Evolutionary conservation across 53 echinoderm and acorn worm species (phyloP).

Genomic region (Paracentrotus lividus): DNA sequence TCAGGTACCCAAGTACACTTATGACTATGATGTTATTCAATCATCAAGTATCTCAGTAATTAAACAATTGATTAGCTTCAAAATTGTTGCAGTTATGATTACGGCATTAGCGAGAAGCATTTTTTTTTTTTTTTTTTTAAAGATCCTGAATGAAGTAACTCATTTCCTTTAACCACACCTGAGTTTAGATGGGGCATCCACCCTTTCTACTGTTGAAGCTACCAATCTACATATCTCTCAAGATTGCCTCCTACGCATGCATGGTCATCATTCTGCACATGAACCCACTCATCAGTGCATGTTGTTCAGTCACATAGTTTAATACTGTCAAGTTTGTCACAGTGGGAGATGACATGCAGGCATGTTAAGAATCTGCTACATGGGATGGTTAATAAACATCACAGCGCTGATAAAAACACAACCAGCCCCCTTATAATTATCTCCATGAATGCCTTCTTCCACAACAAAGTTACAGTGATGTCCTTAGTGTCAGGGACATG

Average conservation of each 20-base stretch:
- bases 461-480: not conserved
- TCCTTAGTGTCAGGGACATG: not conserved
- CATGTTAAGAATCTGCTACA: conserved; percentile 30
- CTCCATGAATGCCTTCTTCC: conserved; percentile 22
- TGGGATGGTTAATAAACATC: conserved; percentile 30
- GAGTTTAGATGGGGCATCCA: not conserved
- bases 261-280: too few relatives aligned
- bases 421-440: conserved; percentile 38
- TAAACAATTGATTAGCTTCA: too few relatives aligned
- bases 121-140: too few relatives aligned
- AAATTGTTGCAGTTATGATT: too few relatives aligned
- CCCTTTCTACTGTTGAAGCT: not conserved
- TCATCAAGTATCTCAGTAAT: too few relatives aligned
- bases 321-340: not conserved
- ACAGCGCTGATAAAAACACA: not conserved
- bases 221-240: conserved; percentile 26
- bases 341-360: conserved; percentile 1
- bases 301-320: conserved; percentile 17
- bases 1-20: too few relatives aligned
- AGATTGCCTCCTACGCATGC: not conserved
- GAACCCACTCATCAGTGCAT: not conserved
- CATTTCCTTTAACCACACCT: not conserved
- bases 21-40: too few relatives aligned
- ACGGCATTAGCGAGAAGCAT: too few relatives aligned
- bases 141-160: too few relatives aligned